Evolutionary conservation across 2,113 vertebrate genomes (phyloP).

Genomic region (Hepsetus odoe): DNA sequence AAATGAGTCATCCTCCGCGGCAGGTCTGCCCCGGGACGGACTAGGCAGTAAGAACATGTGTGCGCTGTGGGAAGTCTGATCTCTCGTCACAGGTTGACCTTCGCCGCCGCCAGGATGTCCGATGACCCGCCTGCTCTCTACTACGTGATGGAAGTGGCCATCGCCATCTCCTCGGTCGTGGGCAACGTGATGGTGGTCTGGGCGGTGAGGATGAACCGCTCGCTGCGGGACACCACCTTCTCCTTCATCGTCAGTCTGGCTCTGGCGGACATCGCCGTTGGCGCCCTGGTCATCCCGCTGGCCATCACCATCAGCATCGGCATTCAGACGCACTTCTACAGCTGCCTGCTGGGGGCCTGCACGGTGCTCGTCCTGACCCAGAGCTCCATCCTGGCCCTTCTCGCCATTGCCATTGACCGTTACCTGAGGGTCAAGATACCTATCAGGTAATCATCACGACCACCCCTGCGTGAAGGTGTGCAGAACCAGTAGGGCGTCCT

Average conservation of each 20-base stretch:
- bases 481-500: too few species aligned
- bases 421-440: conserved; percentile 96
- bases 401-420: conserved; percentile 95
- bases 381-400: conserved; percentile 94
- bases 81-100: not conserved
- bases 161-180: conserved; percentile 88
- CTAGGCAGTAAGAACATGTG: not conserved
- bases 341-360: conserved; percentile 89
- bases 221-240: conserved; percentile 91
- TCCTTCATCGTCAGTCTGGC: conserved; percentile 95
- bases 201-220: conserved; percentile 93
- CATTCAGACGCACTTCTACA: conserved; percentile 86
- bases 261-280: conserved; percentile 92
- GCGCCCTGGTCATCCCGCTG: conserved; percentile 91
- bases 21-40: too few species aligned
- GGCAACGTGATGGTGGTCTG: conserved; percentile 98
- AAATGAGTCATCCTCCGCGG: not conserved
- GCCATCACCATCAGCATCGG: conserved; percentile 93
- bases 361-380: conserved; percentile 94
- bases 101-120: conserved; percentile 66
- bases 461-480: not conserved
- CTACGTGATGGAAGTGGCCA: conserved; percentile 90
- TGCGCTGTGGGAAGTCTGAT: not conserved
- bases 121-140: conserved; percentile 77
- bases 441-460: conserved; percentile 80